Evolutionary conservation across 1,140 invertebrate species (phyloP).

Genomic region (Xylocopa sonorina): DNA sequence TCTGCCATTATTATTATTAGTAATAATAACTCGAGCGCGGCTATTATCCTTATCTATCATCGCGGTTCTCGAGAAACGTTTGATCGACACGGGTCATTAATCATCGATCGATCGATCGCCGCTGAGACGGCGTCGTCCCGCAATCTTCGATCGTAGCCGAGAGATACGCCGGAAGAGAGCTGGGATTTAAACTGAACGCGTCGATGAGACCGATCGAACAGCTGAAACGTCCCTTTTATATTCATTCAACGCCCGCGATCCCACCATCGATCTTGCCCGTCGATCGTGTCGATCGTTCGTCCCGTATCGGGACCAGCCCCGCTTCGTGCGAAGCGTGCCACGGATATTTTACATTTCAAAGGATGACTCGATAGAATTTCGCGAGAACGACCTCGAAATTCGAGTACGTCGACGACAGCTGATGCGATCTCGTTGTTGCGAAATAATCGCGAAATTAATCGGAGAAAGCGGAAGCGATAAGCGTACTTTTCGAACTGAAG

Average conservation of each 20-base stretch:
- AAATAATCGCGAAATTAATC: no score
- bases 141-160: slow-evolving; percentile 8
- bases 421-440: background rate
- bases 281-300: slow-evolving; percentile 37
- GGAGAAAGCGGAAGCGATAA: no score
- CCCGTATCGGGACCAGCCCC: background rate
- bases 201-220: slow-evolving; percentile 31
- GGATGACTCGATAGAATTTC: background rate
- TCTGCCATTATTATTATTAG: background rate
- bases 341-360: slow-evolving; percentile 5
- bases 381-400: no score
- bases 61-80: background rate
- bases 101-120: slow-evolving; percentile 5
- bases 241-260: slow-evolving; percentile 40
- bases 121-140: slow-evolving; percentile 20
- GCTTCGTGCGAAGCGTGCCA: slow-evolving; percentile 7
- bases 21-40: background rate
- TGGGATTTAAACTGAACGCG: slow-evolving; percentile 21
- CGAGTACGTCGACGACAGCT: no score
- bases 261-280: slow-evolving; percentile 34
- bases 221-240: slow-evolving; percentile 22
- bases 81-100: slow-evolving; percentile 11
- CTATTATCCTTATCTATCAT: slow-evolving; percentile 2
- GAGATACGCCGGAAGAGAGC: background rate
- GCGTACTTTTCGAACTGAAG: no score